Evolutionary conservation across 2,797 vertebrate genomes (phyloP).

Genomic region (Champsocephalus gunnari): DNA sequence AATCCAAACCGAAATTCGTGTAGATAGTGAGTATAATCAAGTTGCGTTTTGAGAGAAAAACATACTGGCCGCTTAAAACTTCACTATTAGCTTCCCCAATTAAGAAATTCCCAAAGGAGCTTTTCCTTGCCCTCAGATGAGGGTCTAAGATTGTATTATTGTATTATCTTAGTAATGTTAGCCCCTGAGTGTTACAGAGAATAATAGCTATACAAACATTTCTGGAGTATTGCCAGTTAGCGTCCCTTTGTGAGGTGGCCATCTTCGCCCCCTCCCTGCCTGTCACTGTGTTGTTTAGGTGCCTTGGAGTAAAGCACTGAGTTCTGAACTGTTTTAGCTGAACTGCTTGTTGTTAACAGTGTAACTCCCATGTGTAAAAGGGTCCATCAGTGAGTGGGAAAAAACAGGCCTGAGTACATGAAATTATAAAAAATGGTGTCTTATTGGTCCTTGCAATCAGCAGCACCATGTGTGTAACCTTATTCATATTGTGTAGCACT

Average conservation of each 20-base stretch:
- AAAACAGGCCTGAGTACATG: slow-evolving; percentile 24
- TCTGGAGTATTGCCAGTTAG: slow-evolving; percentile 13
- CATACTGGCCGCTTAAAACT: neutral
- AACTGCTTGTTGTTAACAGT: slow-evolving; percentile 46
- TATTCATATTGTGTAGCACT: too few relatives aligned
- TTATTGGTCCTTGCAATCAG: slow-evolving; percentile 23
- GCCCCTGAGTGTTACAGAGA: slow-evolving; percentile 8
- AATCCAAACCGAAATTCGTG: neutral
- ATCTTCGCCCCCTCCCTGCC: neutral
- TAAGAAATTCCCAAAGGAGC: slow-evolving; percentile 5
- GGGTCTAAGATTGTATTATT: slow-evolving; percentile 17
- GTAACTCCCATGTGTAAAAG: slow-evolving; percentile 40
- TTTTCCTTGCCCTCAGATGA: neutral
- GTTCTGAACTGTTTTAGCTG: slow-evolving; percentile 35
- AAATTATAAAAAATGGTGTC: slow-evolving; percentile 14
- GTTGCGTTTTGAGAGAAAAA: neutral
- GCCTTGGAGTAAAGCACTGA: slow-evolving; percentile 38
- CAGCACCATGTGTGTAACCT: neutral
- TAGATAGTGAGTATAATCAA: neutral
- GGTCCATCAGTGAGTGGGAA: slow-evolving; percentile 24
- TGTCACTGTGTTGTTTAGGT: slow-evolving; percentile 10
- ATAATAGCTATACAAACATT: neutral
- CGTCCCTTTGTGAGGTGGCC: slow-evolving; percentile 2
- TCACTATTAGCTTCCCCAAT: slow-evolving; percentile 8
- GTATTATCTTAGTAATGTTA: slow-evolving; percentile 26